A percentile compares a stretch with the other conserved stretches of the same genome.
Conservation (phyloP, 53 echinoderm and acorn worm species). For the Paracentrotus lividus region DNA sequence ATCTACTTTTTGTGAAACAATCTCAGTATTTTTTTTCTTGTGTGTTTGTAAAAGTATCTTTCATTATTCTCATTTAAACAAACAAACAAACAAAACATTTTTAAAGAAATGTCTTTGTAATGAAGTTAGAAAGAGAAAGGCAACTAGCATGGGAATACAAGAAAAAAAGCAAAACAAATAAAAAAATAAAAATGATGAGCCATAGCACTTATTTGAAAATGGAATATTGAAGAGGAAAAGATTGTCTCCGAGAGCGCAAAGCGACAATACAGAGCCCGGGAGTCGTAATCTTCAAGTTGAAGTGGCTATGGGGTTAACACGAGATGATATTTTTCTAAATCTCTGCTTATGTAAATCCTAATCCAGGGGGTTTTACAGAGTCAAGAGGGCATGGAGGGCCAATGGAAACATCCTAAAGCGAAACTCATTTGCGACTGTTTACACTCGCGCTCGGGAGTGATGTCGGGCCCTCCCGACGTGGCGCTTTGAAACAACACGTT, state of each 20-base stretch:
- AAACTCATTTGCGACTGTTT: conserved; percentile 59
- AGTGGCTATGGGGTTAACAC: conserved; percentile 31
- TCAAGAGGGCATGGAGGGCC: conserved; percentile 8
- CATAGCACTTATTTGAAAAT: not conserved
- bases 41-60: not conserved
- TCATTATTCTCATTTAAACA: too few relatives aligned
- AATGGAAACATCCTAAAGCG: conserved; percentile 51
- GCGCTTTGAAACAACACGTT: conserved; percentile 49
- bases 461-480: conserved; percentile 14
- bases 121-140: not conserved
- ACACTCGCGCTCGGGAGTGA: conserved; percentile 44
- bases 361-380: conserved; percentile 37
- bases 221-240: not conserved
- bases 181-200: not conserved
- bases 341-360: conserved; percentile 28
- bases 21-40: not conserved
- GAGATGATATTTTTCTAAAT: conserved; percentile 34
- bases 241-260: not conserved
- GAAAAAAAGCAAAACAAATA: not conserved
- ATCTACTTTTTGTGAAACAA: not conserved
- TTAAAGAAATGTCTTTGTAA: not conserved
- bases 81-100: not conserved
- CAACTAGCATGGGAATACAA: too few relatives aligned
- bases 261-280: not conserved
- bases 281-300: not conserved